Conservation (phyloP, 2,113 vertebrate species). For the Sciurus niger region DNA sequence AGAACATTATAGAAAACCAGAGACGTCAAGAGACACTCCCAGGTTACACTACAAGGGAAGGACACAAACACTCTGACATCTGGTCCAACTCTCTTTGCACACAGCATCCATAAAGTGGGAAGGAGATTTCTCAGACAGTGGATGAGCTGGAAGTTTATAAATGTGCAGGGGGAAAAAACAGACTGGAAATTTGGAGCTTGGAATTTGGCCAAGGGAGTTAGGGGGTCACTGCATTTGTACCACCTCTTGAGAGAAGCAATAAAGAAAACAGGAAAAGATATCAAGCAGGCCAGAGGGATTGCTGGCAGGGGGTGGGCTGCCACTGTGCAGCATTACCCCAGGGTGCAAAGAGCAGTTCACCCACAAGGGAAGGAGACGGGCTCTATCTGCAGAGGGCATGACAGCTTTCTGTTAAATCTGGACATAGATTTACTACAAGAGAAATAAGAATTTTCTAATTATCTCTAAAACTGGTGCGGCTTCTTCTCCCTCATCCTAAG, state of each 20-base stretch:
- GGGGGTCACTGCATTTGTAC: background rate
- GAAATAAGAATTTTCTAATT: background rate
- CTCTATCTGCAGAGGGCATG: fast-evolving
- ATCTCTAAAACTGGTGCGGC: background rate
- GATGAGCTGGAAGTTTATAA: background rate
- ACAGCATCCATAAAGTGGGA: background rate
- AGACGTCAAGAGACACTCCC: background rate
- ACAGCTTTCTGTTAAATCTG: background rate
- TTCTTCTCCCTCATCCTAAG: background rate
- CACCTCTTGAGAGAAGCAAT: background rate
- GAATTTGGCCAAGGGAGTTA: background rate
- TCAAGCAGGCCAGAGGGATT: background rate
- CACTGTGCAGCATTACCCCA: fast-evolving
- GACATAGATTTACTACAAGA: background rate
- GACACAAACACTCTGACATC: background rate
- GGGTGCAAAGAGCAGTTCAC: background rate
- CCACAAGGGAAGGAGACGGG: background rate
- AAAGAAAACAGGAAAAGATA: background rate
- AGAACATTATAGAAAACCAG: background rate
- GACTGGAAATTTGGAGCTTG: background rate
- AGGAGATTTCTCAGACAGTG: background rate
- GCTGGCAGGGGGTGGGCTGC: background rate
- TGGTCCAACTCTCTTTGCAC: background rate
- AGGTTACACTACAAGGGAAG: background rate
- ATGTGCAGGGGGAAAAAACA: background rate